These are phyloP conservation scores for Serinus canaria DNA, from an alignment of 2,113 vertebrate species.

Conservation along the genomic window DNA sequence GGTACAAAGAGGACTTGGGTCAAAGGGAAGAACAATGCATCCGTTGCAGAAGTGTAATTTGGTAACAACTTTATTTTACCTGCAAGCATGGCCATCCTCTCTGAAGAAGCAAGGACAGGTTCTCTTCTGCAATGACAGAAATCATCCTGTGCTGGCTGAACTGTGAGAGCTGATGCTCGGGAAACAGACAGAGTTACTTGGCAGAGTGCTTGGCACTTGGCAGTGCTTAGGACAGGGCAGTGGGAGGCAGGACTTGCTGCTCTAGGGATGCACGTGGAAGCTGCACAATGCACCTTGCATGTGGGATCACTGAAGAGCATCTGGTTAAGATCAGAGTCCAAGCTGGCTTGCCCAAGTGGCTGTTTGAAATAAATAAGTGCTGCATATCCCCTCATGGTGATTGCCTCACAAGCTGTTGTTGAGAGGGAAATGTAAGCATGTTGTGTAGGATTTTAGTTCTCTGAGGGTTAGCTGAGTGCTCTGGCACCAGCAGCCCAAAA, in stretches of 20 bases:
- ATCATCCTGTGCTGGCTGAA: neutral
- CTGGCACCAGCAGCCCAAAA: slow-evolving; percentile 24
- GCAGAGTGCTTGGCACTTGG: neutral
- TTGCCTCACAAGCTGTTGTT: slow-evolving; percentile 28
- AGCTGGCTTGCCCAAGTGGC: neutral
- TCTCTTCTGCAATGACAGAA: neutral
- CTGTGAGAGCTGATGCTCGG: neutral
- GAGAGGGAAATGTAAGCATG: slow-evolving; percentile 19
- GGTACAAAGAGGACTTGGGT: neutral
- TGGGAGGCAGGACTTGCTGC: neutral
- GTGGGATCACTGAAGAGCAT: neutral
- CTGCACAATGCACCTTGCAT: slow-evolving; percentile 9
- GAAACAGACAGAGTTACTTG: neutral
- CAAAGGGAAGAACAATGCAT: neutral
- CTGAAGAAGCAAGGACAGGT: neutral
- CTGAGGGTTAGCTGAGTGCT: neutral
- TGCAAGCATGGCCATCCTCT: neutral
- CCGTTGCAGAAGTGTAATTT: neutral
- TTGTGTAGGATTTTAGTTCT: neutral
- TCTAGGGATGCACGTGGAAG: neutral
- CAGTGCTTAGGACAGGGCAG: neutral
- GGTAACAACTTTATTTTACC: neutral
- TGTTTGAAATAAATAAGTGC: slow-evolving; percentile 13
- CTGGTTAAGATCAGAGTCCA: slow-evolving; percentile 21
- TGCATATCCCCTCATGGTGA: neutral